Evolutionary conservation across 1,140 invertebrate genomes (phyloP), one percentile per base, ranked within the genome.

Genomic region (Drosophila yakuba): DNA sequence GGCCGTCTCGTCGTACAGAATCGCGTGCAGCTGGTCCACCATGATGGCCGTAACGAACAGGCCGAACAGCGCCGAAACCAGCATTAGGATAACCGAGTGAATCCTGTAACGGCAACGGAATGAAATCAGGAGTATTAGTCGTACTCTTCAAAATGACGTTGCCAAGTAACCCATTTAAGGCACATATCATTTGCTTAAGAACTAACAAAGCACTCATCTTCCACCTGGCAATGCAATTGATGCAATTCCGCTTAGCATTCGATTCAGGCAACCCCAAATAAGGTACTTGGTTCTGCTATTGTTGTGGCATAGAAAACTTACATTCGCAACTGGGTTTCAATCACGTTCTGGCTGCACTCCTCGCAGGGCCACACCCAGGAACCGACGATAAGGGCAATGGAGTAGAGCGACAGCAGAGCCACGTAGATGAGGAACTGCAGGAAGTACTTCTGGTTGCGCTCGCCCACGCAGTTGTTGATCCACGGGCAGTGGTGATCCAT

Each of bases 381-480:
- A 54, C 94, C 93, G 23, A 96, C 94, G 45, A 97, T 95, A 81
- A 97, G 93, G 17, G 92, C 93, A 35, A 96, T 94, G 15, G 96
- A 95, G 92, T 97, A 97, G 0, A 94, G 73, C 12, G 94, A 94
- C 47, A 96, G 91, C 20, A 94, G 91, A 77, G 95, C 95, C 59
- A 96, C 95, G 90, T 96, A 96, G n/a, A 98, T 94, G 52, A 98
- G 93, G 93, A 98, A 98, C 92, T 98, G 97, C 76, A 98, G 95
- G 91, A 98, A 98, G 93, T 96, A 98, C 91, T 98, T 98, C 93
- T 98, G 97, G 94, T 98, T 98, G 82, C 96, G 95, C 93, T 98
- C 97, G 48, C 97, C 97, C 36, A 98, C 97, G 93, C 97, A 98
- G 93, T 98, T 98, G 91, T 98, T 98, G 39, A 98, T 97, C 97